Evolutionary conservation across 1,140 invertebrate species (phyloP).

Genomic region (Gryllus bimaculatus): DNA sequence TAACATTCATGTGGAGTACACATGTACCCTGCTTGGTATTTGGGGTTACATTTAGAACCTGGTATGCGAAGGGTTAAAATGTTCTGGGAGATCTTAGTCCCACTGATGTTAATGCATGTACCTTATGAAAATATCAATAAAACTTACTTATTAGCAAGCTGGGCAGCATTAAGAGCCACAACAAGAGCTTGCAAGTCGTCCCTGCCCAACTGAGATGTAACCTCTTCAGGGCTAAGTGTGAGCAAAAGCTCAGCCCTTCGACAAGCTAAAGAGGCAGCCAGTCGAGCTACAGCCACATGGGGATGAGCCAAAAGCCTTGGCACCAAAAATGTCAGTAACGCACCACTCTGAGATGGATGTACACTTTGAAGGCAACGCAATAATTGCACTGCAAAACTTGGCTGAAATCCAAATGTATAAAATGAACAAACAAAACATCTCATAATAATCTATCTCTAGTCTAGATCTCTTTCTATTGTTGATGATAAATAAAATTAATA

Average conservation of each 20-base stretch:
- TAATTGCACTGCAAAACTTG: conserved; percentile 44
- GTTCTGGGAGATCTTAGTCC: background rate
- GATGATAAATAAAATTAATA: no score
- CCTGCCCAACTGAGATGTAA: conserved; percentile 44
- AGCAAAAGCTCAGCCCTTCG: conserved; percentile 53
- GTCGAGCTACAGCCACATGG: conserved; percentile 47
- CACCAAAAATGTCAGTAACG: conserved; percentile 48
- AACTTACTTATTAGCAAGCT: conserved; percentile 43
- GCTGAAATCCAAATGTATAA: conserved; percentile 26
- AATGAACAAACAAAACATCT: background rate
- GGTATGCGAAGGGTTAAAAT: no score
- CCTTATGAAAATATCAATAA: conserved; percentile 17
- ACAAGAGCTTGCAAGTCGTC: conserved; percentile 48
- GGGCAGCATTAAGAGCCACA: conserved; percentile 39
- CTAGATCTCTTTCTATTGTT: no score
- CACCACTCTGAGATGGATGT: conserved; percentile 54
- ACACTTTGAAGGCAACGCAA: conserved; percentile 54
- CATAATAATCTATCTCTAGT: background rate
- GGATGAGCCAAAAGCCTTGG: conserved; percentile 47
- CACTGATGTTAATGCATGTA: no score
- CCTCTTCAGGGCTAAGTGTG: conserved; percentile 40
- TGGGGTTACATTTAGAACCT: no score
- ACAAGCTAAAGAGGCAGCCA: conserved; percentile 50
- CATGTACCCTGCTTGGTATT: no score
- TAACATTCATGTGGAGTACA: no score